Percentiles rank a stretch among this genome's conserved stretches.
phyloP scores from a whole-genome alignment of 2,888 invertebrate genomes.

The Xylophagus ater region DNA sequence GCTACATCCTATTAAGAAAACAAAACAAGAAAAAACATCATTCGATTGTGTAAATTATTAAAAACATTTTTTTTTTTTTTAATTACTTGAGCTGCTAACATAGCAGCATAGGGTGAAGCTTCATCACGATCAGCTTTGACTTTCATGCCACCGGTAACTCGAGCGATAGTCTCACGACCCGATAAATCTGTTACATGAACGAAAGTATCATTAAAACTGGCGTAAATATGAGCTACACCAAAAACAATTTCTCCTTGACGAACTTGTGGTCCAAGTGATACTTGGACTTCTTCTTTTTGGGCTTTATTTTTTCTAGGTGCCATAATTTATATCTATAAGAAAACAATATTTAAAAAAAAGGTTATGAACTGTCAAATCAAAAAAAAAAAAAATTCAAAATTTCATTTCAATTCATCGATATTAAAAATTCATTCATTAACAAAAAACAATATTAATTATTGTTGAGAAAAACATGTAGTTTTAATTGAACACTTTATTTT shows the following conservation, averaged over 20 bases:
- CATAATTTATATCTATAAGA: constrained; percentile 46
- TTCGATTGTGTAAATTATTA: not conserved
- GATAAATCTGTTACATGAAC: constrained; percentile 99
- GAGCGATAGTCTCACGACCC: constrained; percentile 86
- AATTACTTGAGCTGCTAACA: constrained; percentile 95
- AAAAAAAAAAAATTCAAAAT: not conserved
- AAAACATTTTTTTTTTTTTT: not conserved
- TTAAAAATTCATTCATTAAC: not conserved
- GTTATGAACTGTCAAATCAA: constrained; percentile 6
- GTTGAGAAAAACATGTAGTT: not conserved
- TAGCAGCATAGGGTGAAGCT: constrained; percentile 99
- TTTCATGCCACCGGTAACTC: constrained; percentile 99
- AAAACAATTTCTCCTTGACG: constrained; percentile 96
- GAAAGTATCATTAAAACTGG: constrained; percentile 99
- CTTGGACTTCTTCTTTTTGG: constrained; percentile 93
- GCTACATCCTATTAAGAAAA: constrained; percentile 74
- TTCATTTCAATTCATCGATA: constrained; percentile 7
- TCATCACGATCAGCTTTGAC: constrained; percentile 99
- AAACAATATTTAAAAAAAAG: not conserved
- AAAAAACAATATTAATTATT: not conserved
- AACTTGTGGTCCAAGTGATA: constrained; percentile 90
- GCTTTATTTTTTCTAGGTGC: constrained; percentile 96
- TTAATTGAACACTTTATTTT: constrained; percentile 17
- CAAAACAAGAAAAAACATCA: not conserved
- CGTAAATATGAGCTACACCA: constrained; percentile 98